Evolutionary conservation across 2,113 vertebrate species (phyloP), one percentile per base, ranked within the genome.

Genomic region (Pluvianellus socialis): DNA sequence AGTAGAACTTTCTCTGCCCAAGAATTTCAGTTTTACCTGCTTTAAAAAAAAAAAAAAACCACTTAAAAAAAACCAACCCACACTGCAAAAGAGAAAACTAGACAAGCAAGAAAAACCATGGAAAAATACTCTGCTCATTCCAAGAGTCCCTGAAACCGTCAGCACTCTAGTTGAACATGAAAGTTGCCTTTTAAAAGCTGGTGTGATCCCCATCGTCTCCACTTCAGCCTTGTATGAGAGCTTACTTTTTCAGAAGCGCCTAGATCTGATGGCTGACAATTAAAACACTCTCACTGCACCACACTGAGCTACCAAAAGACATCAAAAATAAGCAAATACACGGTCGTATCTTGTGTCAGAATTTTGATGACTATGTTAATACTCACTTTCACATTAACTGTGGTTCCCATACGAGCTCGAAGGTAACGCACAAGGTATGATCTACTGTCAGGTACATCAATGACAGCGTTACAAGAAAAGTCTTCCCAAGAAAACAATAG

Each of bases 321-420:
- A 73, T 5, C 10, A 27, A 28, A 87, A 38, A 18, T 8, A 49
- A n/a, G n/a, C 77, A 80, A 40, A 65, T 17, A 15, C 23, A 27
- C 0, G 0, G 6, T 22, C 73, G 45, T 21, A 8, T 59, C 35
- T 63, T 1, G 2, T 14, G n/a, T 30, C 71, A 38, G 40, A 58
- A 52, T 30, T 32, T 2, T 32, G 28, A 6, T 9, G 6, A 27
- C 19, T 22, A 20, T 7, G 45, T 17, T 8, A 27, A 45, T 14
- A 7, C 26, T 61, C 59, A 8, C 22, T 42, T 38, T 5, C 53
- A 20, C 5, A 2, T 3, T 16, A n/a, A 30, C 16, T 21, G 52
- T 55, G 62, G 7, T 5, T 83, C n/a, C n/a, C 44, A 13, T 4
- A 12, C 0, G 2, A 71, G 65, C 33, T 45, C 19, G n/a, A 65